These are phyloP conservation scores for Bergia puertoricense DNA, from an alignment of 92 coral and sea anemone species.

Conservation along the genomic window DNA sequence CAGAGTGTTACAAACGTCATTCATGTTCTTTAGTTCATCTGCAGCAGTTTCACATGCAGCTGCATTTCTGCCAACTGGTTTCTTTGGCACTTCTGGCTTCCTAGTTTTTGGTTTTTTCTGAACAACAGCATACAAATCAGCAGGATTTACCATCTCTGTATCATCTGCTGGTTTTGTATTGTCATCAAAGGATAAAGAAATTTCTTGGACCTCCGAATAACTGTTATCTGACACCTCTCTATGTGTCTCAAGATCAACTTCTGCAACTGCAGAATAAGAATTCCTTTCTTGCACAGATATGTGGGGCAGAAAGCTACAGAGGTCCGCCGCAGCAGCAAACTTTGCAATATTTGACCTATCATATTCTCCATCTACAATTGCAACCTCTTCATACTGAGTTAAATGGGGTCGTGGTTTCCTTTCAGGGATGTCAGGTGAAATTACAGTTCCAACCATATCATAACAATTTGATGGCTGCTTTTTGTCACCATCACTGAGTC, in stretches of 20 bases:
- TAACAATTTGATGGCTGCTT: constrained; percentile 20
- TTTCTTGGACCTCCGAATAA: constrained; percentile 33
- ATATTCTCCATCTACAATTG: constrained; percentile 68
- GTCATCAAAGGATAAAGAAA: constrained; percentile 44
- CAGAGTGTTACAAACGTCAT: constrained; percentile 55
- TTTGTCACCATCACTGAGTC: constrained; percentile 2
- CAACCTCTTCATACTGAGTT: constrained; percentile 48
- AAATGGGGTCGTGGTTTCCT: constrained; percentile 13
- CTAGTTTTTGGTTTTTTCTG: constrained; percentile 56
- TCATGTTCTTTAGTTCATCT: constrained; percentile 75
- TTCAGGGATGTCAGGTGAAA: constrained; percentile 8
- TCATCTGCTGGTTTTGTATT: constrained; percentile 29
- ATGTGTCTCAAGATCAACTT: not conserved
- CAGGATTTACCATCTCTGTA: not conserved
- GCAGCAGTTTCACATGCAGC: constrained; percentile 75
- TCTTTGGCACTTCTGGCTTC: constrained; percentile 22
- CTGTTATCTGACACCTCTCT: not conserved
- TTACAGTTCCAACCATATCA: constrained; percentile 20
- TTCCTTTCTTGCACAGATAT: not conserved
- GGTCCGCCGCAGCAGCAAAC: not conserved
- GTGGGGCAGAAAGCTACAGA: not conserved
- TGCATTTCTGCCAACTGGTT: constrained; percentile 48
- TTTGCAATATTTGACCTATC: constrained; percentile 77
- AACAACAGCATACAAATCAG: constrained; percentile 75
- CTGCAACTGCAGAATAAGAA: not conserved